phyloP scores from a whole-genome alignment of 2,113 vertebrate genomes.

The Antidorcas marsupialis region DNA sequence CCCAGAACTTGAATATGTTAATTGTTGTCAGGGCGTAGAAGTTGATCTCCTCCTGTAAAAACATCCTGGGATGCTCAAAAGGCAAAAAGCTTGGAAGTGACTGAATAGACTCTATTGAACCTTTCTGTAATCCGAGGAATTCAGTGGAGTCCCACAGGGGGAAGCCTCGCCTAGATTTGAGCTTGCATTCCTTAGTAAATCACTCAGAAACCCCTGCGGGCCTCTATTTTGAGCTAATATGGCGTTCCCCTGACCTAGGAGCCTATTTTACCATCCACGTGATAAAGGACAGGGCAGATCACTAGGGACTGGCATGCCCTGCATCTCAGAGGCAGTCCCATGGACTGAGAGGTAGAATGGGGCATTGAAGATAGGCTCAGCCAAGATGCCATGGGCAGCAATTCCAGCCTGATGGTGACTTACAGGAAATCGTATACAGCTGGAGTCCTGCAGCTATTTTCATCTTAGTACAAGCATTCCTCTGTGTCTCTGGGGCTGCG shows the following conservation, averaged over 20 bases:
- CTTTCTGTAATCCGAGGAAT: slow-evolving; percentile 25
- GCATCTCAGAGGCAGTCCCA: not conserved
- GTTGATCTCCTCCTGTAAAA: not conserved
- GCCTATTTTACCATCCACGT: not conserved
- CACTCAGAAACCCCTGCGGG: not conserved
- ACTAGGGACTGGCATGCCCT: not conserved
- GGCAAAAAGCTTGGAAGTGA: not conserved
- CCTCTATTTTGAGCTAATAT: not conserved
- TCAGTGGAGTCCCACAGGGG: not conserved
- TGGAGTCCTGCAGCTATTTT: not conserved
- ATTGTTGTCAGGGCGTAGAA: not conserved
- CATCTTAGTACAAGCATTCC: not conserved
- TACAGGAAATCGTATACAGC: not conserved
- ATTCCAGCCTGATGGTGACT: not conserved
- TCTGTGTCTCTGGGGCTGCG: not conserved
- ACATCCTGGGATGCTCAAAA: not conserved
- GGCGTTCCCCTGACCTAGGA: not conserved
- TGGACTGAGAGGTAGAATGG: not conserved
- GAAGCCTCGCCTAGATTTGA: not conserved
- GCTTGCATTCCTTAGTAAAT: not conserved
- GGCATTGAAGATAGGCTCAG: not conserved
- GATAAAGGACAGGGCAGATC: not conserved
- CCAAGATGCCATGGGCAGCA: not conserved
- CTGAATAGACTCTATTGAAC: slow-evolving; percentile 7
- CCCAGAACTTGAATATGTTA: not conserved